phyloP scores from a whole-genome alignment of 2,888 invertebrate genomes.

The Apodemia hepburni region DNA sequence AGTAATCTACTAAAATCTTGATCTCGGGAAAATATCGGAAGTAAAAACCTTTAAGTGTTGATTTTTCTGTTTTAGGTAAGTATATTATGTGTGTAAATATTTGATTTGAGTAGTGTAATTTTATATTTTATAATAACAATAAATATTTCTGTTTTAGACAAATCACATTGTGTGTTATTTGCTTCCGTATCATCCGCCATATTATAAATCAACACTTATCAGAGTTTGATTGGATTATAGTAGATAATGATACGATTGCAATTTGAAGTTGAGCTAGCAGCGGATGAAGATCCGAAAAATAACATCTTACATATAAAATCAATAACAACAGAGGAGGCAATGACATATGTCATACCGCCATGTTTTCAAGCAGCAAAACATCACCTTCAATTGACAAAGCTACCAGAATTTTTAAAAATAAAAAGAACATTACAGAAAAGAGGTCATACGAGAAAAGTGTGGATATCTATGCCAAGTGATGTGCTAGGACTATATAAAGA shows the following conservation, averaged over 20 bases:
- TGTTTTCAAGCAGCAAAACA: constrained; percentile 19
- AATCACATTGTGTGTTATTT: background rate
- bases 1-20: background rate
- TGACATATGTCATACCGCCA: constrained; percentile 17
- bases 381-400: constrained; percentile 17
- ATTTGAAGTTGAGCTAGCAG: constrained; percentile 21
- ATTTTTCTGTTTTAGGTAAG: too few relatives aligned
- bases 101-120: too few relatives aligned
- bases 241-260: constrained; percentile 18
- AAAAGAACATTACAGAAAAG: constrained; percentile 20
- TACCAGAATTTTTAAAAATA: constrained; percentile 18
- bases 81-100: too few relatives aligned
- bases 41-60: background rate
- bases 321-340: constrained; percentile 12
- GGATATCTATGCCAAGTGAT: constrained; percentile 18
- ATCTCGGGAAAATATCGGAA: background rate
- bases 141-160: background rate
- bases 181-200: background rate
- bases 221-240: constrained; percentile 19
- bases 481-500: constrained; percentile 11
- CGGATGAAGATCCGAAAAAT: constrained; percentile 18
- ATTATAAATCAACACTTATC: constrained; percentile 20
- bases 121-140: too few relatives aligned
- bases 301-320: background rate
- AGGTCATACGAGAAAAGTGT: constrained; percentile 20